Evolutionary conservation across 2,888 invertebrate species (phyloP).

Genomic region (Drosophila neutralis): DNA sequence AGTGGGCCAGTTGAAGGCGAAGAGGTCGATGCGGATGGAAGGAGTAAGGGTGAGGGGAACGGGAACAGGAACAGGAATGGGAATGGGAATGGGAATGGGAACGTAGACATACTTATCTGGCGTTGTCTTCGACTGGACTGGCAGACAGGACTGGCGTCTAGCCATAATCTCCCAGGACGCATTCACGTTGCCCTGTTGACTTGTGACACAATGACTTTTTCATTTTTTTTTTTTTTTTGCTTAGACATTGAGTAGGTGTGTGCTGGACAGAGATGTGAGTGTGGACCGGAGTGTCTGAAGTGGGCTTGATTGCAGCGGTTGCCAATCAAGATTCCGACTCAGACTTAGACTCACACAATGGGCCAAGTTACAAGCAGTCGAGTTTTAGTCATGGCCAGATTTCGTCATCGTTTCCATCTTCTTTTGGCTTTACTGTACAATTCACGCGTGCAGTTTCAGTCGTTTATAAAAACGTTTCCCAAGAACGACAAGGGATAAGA

Average conservation of each 20-base stretch:
- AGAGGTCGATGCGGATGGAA: background rate
- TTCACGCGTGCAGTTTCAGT: slow-evolving; percentile 47
- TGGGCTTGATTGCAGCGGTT: slow-evolving; percentile 26
- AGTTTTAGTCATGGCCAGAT: slow-evolving; percentile 50
- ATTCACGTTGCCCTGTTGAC: slow-evolving; percentile 40
- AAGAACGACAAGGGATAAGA: slow-evolving; percentile 23
- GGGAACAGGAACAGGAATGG: background rate
- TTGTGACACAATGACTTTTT: slow-evolving; percentile 55
- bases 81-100: background rate
- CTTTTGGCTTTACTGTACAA: slow-evolving; percentile 12
- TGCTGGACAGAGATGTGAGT: slow-evolving; percentile 1
- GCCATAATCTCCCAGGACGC: slow-evolving; percentile 64
- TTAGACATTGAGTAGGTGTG: slow-evolving; percentile 14
- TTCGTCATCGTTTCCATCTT: background rate
- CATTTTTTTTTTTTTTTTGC: background rate
- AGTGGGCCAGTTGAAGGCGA: slow-evolving; percentile 1
- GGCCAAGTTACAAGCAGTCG: slow-evolving; percentile 40
- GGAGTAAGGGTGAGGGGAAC: background rate
- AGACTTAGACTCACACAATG: slow-evolving; percentile 60
- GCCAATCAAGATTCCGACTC: slow-evolving; percentile 57
- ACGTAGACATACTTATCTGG: slow-evolving; percentile 50
- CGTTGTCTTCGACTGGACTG: slow-evolving; percentile 23
- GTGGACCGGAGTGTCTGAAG: slow-evolving; percentile 15
- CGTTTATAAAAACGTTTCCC: slow-evolving; percentile 57
- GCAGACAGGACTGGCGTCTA: slow-evolving; percentile 33